Evolutionary conservation across 2,888 invertebrate genomes (phyloP).

Genomic region (Galerucella calmariensis): DNA sequence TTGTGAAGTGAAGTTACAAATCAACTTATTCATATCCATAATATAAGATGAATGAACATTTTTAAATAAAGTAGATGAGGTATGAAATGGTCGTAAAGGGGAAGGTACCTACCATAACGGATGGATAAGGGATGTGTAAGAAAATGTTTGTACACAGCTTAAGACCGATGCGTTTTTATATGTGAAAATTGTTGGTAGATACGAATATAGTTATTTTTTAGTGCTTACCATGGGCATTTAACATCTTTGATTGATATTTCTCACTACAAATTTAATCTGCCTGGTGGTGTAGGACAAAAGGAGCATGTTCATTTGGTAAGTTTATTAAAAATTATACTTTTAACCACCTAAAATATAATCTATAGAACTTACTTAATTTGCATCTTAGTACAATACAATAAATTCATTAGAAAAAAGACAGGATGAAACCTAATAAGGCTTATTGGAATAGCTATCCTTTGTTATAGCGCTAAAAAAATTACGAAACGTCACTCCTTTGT

Average conservation of each 20-base stretch:
- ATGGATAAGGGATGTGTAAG: conserved; percentile 11
- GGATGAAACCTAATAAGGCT: too few species aligned
- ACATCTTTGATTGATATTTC: conserved; percentile 96
- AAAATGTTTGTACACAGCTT: not conserved
- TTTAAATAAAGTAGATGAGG: not conserved
- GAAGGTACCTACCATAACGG: not conserved
- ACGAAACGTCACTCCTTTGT: too few species aligned
- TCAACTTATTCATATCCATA: too few species aligned
- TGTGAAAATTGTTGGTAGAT: conserved; percentile 42
- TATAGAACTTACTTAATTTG: not conserved
- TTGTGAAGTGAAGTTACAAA: not conserved
- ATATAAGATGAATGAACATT: too few species aligned
- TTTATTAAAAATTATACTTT: conserved; percentile 50
- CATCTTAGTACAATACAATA: too few species aligned
- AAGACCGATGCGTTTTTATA: not conserved
- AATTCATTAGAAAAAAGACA: too few species aligned
- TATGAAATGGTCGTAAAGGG: conserved; percentile 17
- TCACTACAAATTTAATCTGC: conserved; percentile 96
- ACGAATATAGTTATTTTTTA: conserved; percentile 70
- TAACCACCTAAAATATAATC: not conserved
- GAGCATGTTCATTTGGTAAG: conserved; percentile 91
- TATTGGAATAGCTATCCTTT: too few species aligned
- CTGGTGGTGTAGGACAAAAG: conserved; percentile 84
- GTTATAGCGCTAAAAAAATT: too few species aligned
- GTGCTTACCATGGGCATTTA: conserved; percentile 99